These are phyloP conservation scores for Pristionchus arcanus DNA, from an alignment of 2,888 invertebrate genomes.

Conservation along the genomic window DNA sequence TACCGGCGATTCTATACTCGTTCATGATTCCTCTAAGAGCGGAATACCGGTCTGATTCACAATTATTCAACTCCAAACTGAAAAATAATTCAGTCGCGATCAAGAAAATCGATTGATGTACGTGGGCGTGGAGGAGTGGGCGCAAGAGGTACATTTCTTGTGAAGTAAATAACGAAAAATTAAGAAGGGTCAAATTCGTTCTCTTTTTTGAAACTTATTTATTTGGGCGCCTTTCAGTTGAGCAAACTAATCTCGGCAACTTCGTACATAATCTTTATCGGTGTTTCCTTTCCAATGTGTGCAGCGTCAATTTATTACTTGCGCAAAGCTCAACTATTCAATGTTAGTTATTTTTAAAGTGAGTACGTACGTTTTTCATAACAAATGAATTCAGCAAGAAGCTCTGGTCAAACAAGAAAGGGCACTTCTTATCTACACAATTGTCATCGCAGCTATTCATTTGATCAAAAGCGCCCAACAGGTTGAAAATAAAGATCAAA, in stretches of 20 bases:
- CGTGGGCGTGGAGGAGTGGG: not conserved
- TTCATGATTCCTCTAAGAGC: not conserved
- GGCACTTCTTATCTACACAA: not conserved
- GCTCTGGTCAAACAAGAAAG: not conserved
- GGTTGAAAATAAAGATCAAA: not conserved
- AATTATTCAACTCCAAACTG: fast-evolving
- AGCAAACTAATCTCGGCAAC: not conserved
- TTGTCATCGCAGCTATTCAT: not conserved
- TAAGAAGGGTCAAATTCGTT: not conserved
- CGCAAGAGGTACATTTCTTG: not conserved
- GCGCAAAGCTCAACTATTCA: not conserved
- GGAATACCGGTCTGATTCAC: not conserved
- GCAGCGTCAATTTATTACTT: conserved; percentile 2
- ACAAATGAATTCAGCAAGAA: not conserved
- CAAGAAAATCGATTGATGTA: not conserved
- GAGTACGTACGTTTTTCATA: no score
- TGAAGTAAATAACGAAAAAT: not conserved
- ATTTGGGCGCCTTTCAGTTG: not conserved
- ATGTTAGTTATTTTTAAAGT: not conserved
- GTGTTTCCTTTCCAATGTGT: not conserved
- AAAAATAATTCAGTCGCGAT: not conserved
- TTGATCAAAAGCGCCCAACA: conserved; percentile 14
- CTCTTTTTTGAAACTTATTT: not conserved
- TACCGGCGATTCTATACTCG: not conserved
- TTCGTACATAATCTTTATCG: not conserved